These are phyloP conservation scores for Ctenochaetus hawaiiensis DNA, from an alignment of 2,797 vertebrate species.

Conservation along the genomic window DNA sequence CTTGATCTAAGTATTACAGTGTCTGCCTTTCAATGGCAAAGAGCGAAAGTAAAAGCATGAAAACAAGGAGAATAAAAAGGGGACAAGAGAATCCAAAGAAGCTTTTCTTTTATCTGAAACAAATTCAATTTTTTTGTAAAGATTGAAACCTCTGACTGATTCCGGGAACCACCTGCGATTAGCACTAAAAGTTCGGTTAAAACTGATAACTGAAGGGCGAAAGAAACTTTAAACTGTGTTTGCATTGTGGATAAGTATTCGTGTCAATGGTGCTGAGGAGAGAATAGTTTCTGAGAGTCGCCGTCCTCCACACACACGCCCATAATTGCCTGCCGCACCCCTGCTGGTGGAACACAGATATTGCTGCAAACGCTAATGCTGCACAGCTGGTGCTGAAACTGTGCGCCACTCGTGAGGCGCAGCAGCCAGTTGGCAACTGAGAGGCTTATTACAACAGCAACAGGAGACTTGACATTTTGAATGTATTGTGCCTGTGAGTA, in stretches of 20 bases:
- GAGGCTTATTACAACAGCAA: conserved; percentile 74
- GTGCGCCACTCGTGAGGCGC: conserved; percentile 35
- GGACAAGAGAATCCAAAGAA: too few species aligned
- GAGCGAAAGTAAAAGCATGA: neutral
- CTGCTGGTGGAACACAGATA: conserved; percentile 65
- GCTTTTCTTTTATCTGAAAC: too few species aligned
- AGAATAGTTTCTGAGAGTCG: conserved; percentile 12
- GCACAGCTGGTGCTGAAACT: conserved; percentile 70
- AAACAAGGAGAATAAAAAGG: neutral
- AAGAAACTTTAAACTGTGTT: neutral
- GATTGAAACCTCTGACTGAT: too few species aligned
- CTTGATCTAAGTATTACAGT: neutral
- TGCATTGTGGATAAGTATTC: neutral
- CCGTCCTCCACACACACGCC: conserved; percentile 14
- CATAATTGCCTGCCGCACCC: conserved; percentile 55
- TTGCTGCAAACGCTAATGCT: conserved; percentile 65
- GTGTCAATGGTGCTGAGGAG: neutral
- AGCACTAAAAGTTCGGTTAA: too few species aligned
- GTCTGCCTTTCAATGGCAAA: neutral
- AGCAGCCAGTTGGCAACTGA: conserved; percentile 70
- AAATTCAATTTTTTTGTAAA: too few species aligned
- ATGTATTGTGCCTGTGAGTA: conserved; percentile 69
- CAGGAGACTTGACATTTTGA: conserved; percentile 78
- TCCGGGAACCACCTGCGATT: too few species aligned
- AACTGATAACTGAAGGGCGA: too few species aligned